These are phyloP conservation scores for Choloepus hoffmanni DNA, from an alignment of 2,113 vertebrate genomes.

Conservation along the genomic window DNA sequence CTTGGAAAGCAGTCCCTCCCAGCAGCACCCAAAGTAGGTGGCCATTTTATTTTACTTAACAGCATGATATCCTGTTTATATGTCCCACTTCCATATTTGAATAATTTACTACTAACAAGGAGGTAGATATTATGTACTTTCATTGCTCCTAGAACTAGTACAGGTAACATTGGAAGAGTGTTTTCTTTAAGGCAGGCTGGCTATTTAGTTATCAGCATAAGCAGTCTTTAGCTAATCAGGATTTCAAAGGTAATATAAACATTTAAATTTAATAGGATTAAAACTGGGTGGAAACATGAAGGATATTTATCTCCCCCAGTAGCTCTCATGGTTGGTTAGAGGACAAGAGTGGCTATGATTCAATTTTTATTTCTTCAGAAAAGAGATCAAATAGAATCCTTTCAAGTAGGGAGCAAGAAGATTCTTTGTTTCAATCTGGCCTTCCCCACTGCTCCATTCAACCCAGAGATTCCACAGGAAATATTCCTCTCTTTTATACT, in stretches of 20 bases:
- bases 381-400: conserved; percentile 13
- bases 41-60: no score
- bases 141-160: neutral
- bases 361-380: conserved; percentile 36
- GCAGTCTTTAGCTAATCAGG: neutral
- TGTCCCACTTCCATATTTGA: neutral
- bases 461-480: neutral
- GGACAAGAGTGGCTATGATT: neutral
- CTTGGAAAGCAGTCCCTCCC: no score
- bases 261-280: conserved; percentile 8
- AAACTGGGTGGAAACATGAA: neutral
- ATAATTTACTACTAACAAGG: conserved; percentile 17
- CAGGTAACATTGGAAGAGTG: neutral
- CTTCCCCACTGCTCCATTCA: neutral
- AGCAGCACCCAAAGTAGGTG: no score
- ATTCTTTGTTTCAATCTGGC: neutral
- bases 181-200: neutral
- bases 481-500: neutral
- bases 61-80: neutral
- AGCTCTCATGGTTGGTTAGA: neutral
- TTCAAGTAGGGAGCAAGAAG: neutral
- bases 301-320: neutral
- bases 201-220: neutral
- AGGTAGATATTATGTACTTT: neutral
- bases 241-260: neutral